Evolutionary conservation across 1,140 invertebrate species (phyloP).

Genomic region (Papilio polyxenes): DNA sequence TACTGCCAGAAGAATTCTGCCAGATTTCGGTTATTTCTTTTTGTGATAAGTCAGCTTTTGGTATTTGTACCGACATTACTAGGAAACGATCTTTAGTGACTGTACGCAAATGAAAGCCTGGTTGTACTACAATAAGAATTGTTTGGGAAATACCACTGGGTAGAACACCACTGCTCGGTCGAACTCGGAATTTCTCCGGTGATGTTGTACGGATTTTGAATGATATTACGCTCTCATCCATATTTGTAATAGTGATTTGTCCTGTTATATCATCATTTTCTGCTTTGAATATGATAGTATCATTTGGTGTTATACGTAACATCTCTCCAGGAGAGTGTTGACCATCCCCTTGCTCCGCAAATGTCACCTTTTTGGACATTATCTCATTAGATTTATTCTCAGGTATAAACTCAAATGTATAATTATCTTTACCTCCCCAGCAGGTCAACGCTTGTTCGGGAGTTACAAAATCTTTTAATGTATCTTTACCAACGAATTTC

Average conservation of each 20-base stretch:
- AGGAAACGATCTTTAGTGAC: conserved; percentile 74
- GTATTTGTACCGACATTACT: conserved; percentile 74
- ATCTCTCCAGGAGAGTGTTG: conserved; percentile 72
- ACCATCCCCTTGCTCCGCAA: conserved; percentile 76
- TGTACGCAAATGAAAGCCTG: conserved; percentile 67
- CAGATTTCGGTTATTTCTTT: conserved; percentile 72
- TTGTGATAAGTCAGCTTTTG: conserved; percentile 60
- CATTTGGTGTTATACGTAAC: conserved; percentile 81
- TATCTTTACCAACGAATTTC: conserved; percentile 91
- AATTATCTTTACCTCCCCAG: conserved; percentile 94
- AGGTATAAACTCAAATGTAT: conserved; percentile 86
- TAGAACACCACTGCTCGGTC: conserved; percentile 90
- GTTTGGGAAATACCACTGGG: conserved; percentile 81
- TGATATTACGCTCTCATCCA: conserved; percentile 84
- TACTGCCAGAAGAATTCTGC: conserved; percentile 69
- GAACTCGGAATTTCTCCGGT: conserved; percentile 94
- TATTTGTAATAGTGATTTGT: conserved; percentile 85
- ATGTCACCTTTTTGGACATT: conserved; percentile 79
- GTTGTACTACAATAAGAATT: conserved; percentile 68
- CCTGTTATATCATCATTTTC: conserved; percentile 84
- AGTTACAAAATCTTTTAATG: conserved; percentile 88
- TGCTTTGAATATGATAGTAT: conserved; percentile 83
- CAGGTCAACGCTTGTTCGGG: conserved; percentile 86
- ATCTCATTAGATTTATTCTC: conserved; percentile 77
- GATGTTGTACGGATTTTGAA: conserved; percentile 89